Percentiles rank a stretch among this genome's conserved stretches.
These are phyloP conservation scores for Hofmannophila pseudospretella DNA, from an alignment of 2,888 invertebrate genomes.

Conservation along the genomic window DNA sequence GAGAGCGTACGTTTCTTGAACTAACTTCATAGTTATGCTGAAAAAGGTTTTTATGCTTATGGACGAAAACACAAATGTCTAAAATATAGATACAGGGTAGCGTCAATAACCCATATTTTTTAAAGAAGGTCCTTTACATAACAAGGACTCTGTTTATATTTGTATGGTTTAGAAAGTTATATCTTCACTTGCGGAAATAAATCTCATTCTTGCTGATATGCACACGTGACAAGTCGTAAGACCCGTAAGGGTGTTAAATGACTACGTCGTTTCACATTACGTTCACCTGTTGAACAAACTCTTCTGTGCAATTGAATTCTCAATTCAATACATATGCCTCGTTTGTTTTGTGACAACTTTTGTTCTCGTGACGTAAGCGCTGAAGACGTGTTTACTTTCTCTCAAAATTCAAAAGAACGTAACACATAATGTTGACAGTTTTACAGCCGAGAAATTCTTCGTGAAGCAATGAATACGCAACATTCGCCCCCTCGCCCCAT, in stretches of 20 bases:
- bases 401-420: constrained; percentile 31
- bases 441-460: constrained; percentile 46
- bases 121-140: too few relatives aligned
- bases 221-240: constrained; percentile 8
- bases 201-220: constrained; percentile 3
- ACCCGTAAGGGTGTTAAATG: constrained; percentile 8
- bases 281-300: constrained; percentile 13
- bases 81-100: too few relatives aligned
- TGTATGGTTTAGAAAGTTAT: too few relatives aligned
- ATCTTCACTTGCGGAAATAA: constrained; percentile 2
- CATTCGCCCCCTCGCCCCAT: constrained; percentile 36
- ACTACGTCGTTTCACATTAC: constrained; percentile 11
- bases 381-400: constrained; percentile 25
- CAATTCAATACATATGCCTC: constrained; percentile 9
- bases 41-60: too few relatives aligned
- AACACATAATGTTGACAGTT: constrained; percentile 35
- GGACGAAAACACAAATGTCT: too few relatives aligned
- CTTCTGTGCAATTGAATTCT: constrained; percentile 12
- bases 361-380: constrained; percentile 5
- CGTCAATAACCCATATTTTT: too few relatives aligned
- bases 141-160: too few relatives aligned
- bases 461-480: constrained; percentile 49
- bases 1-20: too few relatives aligned
- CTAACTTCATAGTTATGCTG: too few relatives aligned
- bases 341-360: constrained; percentile 10